Evolutionary conservation across 2,797 vertebrate genomes (phyloP).

Genomic region (Mus minutoides): DNA sequence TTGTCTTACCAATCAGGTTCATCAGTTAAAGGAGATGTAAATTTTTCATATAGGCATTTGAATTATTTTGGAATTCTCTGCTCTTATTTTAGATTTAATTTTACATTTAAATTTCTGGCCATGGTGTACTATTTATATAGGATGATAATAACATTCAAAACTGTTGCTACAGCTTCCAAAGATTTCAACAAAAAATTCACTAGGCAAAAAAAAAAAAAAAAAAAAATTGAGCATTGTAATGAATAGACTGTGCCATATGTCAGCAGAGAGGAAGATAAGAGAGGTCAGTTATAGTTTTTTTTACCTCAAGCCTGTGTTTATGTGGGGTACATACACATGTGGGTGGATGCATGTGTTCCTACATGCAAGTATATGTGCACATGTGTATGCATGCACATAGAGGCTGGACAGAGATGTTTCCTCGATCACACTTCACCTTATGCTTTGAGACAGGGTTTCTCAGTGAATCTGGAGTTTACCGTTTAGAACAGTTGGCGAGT

Average conservation of each 20-base stretch:
- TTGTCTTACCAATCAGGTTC: conserved; percentile 30
- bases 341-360: background rate
- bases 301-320: background rate
- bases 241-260: background rate
- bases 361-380: background rate
- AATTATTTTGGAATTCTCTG: conserved; percentile 40
- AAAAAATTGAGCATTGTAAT: conserved; percentile 23
- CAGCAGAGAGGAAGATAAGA: background rate
- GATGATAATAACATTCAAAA: conserved; percentile 28
- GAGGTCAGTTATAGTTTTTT: background rate
- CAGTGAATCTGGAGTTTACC: background rate
- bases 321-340: background rate
- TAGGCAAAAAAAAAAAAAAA: background rate
- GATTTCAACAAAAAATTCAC: conserved; percentile 40
- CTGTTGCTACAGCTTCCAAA: conserved; percentile 11
- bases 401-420: background rate
- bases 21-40: background rate
- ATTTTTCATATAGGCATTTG: conserved; percentile 29
- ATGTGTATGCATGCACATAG: background rate
- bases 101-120: conserved; percentile 50
- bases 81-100: conserved; percentile 37
- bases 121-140: conserved; percentile 9
- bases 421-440: background rate
- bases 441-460: background rate
- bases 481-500: background rate